A percentile compares a stretch with the other conserved stretches of the same genome.
These are phyloP conservation scores for Aegithalos caudatus DNA, from an alignment of 2,113 vertebrate species.

Conservation along the genomic window DNA sequence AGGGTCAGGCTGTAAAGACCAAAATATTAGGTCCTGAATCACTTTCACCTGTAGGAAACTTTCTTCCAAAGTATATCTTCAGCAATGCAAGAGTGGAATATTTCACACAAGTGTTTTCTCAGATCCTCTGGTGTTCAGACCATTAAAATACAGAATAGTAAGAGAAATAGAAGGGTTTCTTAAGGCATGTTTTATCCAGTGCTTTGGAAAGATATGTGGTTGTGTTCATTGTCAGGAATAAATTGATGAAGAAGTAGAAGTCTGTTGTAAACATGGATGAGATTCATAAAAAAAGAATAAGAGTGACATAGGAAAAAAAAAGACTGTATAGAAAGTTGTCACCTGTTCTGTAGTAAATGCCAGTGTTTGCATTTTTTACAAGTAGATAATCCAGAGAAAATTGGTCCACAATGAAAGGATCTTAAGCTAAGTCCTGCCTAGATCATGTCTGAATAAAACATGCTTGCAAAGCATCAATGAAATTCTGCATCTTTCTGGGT, in stretches of 20 bases:
- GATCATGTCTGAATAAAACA: not conserved
- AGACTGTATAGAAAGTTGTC: not conserved
- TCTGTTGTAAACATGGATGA: not conserved
- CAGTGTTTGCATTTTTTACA: not conserved
- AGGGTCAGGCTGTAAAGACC: not conserved
- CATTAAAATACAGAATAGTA: not conserved
- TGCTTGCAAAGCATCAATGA: not conserved
- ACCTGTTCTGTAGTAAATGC: not conserved
- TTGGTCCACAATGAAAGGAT: not conserved
- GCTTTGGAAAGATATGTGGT: not conserved
- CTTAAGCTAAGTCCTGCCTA: not conserved
- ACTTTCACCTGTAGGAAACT: not conserved
- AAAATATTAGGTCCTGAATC: not conserved
- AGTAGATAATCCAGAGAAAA: not conserved
- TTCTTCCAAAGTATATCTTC: not conserved
- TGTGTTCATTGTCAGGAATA: not conserved
- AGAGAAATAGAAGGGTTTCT: not conserved
- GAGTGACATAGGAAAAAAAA: not conserved
- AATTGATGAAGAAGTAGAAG: not conserved
- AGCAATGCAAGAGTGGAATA: not conserved
- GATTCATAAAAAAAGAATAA: not conserved
- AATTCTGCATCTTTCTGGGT: not conserved
- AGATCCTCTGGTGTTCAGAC: not conserved
- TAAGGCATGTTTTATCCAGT: not conserved
- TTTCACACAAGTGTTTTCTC: not conserved